Evolutionary conservation across 2,888 invertebrate genomes (phyloP).

Genomic region (Ophraella communa): DNA sequence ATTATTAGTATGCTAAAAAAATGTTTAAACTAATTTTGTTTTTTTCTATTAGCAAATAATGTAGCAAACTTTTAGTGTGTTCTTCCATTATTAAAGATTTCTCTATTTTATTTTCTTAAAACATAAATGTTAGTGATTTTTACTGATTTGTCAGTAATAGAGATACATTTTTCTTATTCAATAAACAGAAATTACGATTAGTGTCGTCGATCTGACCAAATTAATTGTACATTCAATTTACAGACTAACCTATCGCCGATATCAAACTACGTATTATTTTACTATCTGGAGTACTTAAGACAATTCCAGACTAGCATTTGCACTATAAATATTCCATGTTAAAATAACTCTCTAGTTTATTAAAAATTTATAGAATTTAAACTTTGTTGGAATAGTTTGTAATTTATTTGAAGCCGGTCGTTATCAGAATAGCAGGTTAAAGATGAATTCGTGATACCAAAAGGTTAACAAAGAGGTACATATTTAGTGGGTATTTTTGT

Average conservation of each 20-base stretch:
- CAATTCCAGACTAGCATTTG: conserved; percentile 36
- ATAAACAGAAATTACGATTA: too few relatives aligned
- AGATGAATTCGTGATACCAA: conserved; percentile 4
- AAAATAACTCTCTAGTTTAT: conserved; percentile 34
- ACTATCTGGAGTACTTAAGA: conserved; percentile 35
- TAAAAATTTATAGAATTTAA: conserved; percentile 40
- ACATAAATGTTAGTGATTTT: too few relatives aligned
- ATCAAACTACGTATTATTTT: conserved; percentile 33
- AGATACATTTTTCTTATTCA: too few relatives aligned
- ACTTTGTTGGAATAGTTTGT: conserved; percentile 36
- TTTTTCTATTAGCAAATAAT: too few relatives aligned
- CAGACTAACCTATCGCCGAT: conserved; percentile 12
- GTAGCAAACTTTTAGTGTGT: too few relatives aligned
- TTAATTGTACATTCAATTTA: not conserved
- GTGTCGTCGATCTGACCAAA: too few relatives aligned
- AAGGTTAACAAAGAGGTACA: not conserved
- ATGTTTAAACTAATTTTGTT: too few relatives aligned
- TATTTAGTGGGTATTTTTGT: not conserved
- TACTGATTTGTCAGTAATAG: too few relatives aligned
- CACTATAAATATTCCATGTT: conserved; percentile 37
- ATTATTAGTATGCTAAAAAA: too few relatives aligned
- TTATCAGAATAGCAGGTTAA: conserved; percentile 25
- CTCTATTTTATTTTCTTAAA: too few relatives aligned
- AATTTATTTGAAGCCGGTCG: conserved; percentile 31
- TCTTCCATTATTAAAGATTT: too few relatives aligned